These are phyloP conservation scores for Neodiprion pinetum DNA, from an alignment of 1,140 invertebrate genomes.

Conservation along the genomic window DNA sequence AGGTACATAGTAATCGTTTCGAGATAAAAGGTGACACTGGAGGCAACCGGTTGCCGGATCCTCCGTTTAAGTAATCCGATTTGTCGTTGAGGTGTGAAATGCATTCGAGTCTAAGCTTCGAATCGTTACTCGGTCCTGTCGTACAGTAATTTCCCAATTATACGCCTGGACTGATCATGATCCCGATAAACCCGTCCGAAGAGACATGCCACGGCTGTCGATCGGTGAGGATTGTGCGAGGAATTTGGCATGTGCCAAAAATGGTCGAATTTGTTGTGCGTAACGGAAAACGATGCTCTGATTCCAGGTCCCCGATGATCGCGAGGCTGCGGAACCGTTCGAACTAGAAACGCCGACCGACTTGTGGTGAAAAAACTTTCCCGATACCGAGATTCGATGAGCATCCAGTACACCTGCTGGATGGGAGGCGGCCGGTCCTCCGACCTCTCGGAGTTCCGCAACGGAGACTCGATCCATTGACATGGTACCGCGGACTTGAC, in stretches of 20 bases:
- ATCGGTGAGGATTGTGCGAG: background rate
- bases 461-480: background rate
- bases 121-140: background rate
- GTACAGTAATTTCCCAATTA: background rate
- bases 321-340: too few species aligned
- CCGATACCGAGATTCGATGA: slow-evolving; percentile 9
- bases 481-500: background rate
- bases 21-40: too few species aligned
- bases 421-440: slow-evolving; percentile 11
- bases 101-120: background rate
- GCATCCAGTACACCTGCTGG: slow-evolving; percentile 14
- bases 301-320: background rate
- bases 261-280: background rate
- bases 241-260: background rate
- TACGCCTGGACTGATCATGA: background rate
- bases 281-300: background rate
- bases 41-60: too few species aligned
- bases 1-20: too few species aligned
- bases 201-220: too few species aligned
- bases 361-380: background rate
- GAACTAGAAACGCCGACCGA: background rate
- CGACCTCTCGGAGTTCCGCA: too few species aligned
- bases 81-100: background rate
- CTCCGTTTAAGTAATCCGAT: background rate
- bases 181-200: background rate